Evolutionary conservation across 2,888 invertebrate genomes (phyloP).

Genomic region (Cataglyphis livida): DNA sequence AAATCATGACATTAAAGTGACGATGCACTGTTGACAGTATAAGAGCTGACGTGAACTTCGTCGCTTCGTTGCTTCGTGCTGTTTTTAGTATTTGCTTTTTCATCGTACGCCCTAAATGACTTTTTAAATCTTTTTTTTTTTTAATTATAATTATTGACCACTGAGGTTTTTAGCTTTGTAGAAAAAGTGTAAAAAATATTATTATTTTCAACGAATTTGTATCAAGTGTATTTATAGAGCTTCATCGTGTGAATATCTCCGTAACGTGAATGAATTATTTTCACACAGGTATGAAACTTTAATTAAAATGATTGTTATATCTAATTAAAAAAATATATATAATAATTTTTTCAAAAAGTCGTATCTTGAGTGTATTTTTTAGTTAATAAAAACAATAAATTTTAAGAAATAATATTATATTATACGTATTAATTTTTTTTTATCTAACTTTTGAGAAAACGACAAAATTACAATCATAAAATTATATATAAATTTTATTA

Average conservation of each 20-base stretch:
- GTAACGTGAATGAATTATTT: neutral
- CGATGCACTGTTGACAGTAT: constrained; percentile 4
- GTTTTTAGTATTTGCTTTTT: neutral
- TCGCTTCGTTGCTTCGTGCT: neutral
- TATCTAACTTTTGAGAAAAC: no score
- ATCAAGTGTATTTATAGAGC: neutral
- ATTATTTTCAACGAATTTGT: neutral
- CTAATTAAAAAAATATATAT: neutral
- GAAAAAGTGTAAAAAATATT: neutral
- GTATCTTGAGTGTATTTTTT: neutral
- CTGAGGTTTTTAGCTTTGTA: neutral
- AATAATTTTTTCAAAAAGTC: neutral
- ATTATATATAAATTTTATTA: neutral
- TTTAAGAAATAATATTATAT: neutral
- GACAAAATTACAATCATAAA: neutral
- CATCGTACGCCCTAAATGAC: neutral
- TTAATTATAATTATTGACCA: neutral
- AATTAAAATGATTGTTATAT: neutral
- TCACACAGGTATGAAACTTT: constrained; percentile 10
- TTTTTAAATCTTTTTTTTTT: neutral
- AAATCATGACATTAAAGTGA: constrained; percentile 6
- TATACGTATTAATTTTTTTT: neutral
- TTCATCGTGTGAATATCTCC: neutral
- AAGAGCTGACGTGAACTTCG: constrained; percentile 6
- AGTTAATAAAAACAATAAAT: neutral